Conservation (phyloP, 2,113 vertebrate genomes). For the Clarias batrachus region DNA sequence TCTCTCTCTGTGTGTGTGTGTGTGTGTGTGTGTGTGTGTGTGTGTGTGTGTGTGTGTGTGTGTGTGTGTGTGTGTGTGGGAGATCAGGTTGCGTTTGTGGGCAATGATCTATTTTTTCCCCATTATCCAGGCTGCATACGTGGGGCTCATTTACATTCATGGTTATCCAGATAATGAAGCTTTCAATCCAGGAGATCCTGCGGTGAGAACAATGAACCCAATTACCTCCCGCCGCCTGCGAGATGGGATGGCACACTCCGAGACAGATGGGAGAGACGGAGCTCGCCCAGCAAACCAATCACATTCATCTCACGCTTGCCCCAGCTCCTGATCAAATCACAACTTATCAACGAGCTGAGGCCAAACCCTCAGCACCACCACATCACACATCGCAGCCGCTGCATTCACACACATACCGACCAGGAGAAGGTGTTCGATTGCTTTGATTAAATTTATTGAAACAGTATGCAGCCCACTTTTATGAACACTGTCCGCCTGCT, state of each 20-base stretch:
- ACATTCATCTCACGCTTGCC: constrained; percentile 75
- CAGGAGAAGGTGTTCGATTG: not conserved
- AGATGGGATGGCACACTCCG: constrained; percentile 81
- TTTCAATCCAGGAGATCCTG: constrained; percentile 81
- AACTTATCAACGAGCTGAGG: constrained; percentile 77
- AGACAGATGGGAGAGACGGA: constrained; percentile 81
- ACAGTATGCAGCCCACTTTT: not conserved
- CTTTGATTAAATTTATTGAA: not conserved
- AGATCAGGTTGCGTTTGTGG: constrained; percentile 49
- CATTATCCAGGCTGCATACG: constrained; percentile 73
- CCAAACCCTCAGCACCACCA: constrained; percentile 68
- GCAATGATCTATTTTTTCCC: constrained; percentile 78
- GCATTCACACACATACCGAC: constrained; percentile 37
- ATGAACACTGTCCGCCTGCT: not conserved
- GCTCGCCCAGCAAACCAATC: constrained; percentile 78
- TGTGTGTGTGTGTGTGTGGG: constrained; percentile 44
- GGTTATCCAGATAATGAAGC: constrained; percentile 85
- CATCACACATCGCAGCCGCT: constrained; percentile 59
- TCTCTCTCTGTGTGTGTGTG: constrained; percentile 19
- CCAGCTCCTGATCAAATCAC: constrained; percentile 63
- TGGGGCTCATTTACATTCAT: constrained; percentile 82
- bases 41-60: constrained; percentile 11
- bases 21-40: constrained; percentile 15
- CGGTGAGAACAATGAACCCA: constrained; percentile 84
- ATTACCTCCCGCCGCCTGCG: constrained; percentile 81